Evolutionary conservation across 2,113 vertebrate genomes (phyloP), one percentile per base, ranked within the genome.

Genomic region (Rhombomys opimus): DNA sequence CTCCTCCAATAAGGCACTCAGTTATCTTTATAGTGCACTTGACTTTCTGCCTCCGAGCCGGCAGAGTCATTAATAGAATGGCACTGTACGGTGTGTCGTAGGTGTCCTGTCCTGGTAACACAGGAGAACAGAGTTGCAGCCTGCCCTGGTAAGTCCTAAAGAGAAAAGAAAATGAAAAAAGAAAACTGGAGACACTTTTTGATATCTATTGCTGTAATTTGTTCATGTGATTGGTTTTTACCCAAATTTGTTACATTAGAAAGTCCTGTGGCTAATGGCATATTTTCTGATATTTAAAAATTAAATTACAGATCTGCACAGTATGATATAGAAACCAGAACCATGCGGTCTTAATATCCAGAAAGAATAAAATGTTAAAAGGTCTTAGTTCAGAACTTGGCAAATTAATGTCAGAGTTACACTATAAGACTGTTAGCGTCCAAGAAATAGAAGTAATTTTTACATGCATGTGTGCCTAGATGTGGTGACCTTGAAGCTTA

Each of bases 261-360:
- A 86, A 94, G 61, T 91, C 68, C 46, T 90, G 59, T 94, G 89
- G 73, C 54, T 89, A 96, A 72, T 96, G 82, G 61, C 87, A 84
- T 95, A 85, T 93, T 95, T 97, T 96, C 96, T 93, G 94, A 89
- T 96, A 96, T 90, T 97, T 96, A 84, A 94, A 93, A 96, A 95
- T 87, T 85, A 97, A 97, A 94, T 96, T 90, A 86, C 80, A 96
- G 89, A 88, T 87, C 75, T 96, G 63, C 89, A 94, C 89, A 90
- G 78, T 78, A 41, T 41, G 65, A 41, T 86, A 68, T 92, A 85
- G 80, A 92, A 97, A 95, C 93, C 75, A 90, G 84, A 97, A 93
- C 73, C 91, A 95, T 94, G 95, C 97, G 91, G 80, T 96, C 75
- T 89, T 63, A 93, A 88, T 87, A 94, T 96, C 11, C 87, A 1